Percentiles rank a stretch among this genome's conserved stretches.
Conservation (phyloP, 2,113 vertebrate species). For the Calidris pugnax region DNA sequence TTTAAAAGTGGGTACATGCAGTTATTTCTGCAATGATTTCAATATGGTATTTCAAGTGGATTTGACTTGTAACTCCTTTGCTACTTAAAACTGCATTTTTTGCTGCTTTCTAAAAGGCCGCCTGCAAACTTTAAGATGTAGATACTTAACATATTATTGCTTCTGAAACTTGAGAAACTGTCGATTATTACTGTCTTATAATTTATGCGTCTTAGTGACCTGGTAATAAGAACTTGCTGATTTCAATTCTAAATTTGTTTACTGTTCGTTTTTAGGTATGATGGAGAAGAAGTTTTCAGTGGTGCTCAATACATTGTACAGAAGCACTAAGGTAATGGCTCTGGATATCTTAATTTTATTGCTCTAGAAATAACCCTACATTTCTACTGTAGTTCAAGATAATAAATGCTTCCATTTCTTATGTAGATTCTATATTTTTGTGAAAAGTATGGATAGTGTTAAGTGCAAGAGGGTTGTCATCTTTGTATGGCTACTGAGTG, state of each 20-base stretch:
- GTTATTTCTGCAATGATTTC: background rate
- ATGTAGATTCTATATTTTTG: background rate
- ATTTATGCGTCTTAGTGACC: background rate
- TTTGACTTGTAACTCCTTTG: accelerated
- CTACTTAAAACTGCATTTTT: background rate
- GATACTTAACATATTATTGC: accelerated
- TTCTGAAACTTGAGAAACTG: background rate
- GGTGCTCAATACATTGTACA: background rate
- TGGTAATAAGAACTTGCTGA: background rate
- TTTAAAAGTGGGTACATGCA: accelerated
- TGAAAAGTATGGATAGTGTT: background rate
- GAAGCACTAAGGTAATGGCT: constrained; percentile 19
- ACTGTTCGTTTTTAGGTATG: background rate
- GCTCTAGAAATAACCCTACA: background rate
- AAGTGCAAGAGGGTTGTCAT: background rate
- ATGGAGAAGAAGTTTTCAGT: background rate
- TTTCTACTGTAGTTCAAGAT: background rate
- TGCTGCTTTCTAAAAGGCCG: background rate
- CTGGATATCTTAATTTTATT: background rate
- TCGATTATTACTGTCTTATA: background rate
- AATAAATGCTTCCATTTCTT: background rate
- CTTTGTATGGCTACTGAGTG: background rate
- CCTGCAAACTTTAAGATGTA: background rate
- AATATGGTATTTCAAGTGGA: accelerated
- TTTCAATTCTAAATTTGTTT: background rate